A percentile compares a stretch with the other conserved stretches of the same genome.
Evolutionary conservation across 2,888 invertebrate genomes (phyloP).

Genomic region (Lydus trimaculatus): DNA sequence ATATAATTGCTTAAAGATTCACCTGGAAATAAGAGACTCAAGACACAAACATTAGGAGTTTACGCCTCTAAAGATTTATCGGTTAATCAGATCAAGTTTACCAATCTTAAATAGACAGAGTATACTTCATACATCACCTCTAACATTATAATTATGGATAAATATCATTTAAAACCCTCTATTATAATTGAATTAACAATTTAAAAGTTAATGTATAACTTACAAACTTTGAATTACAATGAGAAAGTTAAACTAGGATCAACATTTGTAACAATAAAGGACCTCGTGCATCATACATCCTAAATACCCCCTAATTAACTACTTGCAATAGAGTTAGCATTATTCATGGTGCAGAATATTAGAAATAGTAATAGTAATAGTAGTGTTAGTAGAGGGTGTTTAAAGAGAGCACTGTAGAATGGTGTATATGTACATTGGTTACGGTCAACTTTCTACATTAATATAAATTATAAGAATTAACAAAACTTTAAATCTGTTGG

Average conservation of each 20-base stretch:
- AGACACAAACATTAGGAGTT: no score
- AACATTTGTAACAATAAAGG: neutral
- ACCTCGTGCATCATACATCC: neutral
- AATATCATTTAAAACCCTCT: no score
- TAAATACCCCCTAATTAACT: neutral
- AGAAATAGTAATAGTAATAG: neutral
- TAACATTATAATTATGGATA: no score
- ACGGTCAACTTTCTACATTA: neutral
- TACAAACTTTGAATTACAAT: neutral
- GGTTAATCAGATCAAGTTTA: no score
- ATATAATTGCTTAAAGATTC: no score
- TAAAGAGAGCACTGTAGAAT: neutral
- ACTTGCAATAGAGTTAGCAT: neutral
- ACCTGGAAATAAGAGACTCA: no score
- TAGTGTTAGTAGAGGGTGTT: neutral
- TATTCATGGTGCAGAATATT: neutral
- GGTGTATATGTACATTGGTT: neutral
- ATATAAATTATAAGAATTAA: slow-evolving; percentile 7
- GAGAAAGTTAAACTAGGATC: neutral
- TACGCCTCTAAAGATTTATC: no score
- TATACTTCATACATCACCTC: no score
- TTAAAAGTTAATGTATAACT: neutral
- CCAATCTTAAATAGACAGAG: no score
- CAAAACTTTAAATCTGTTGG: neutral
- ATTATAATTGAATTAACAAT: neutral